phyloP scores from a whole-genome alignment of 2,113 vertebrate genomes.

The Lepus europaeus region DNA sequence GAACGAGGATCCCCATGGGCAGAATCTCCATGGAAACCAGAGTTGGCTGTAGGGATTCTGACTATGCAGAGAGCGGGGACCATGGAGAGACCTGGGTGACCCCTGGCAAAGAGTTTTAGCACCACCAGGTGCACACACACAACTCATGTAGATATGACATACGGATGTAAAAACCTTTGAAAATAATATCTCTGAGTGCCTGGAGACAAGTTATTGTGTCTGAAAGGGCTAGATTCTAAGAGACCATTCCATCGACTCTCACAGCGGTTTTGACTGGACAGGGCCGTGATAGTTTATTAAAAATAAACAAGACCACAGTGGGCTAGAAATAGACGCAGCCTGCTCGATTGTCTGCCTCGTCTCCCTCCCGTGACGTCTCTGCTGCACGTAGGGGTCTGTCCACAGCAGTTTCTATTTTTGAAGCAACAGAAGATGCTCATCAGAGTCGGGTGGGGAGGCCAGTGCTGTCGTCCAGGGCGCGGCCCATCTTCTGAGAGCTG shows the following conservation, averaged over 20 bases:
- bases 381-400: not conserved
- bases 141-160: too few species aligned
- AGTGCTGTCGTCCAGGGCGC: not conserved
- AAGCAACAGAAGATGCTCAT: conserved; percentile 24
- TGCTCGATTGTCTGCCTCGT: conserved; percentile 46
- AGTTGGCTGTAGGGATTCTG: not conserved
- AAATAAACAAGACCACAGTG: conserved; percentile 60
- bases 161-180: not conserved
- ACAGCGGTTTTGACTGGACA: conserved; percentile 41
- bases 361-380: conserved; percentile 53
- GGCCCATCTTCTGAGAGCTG: not conserved
- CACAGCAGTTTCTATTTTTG: conserved; percentile 70
- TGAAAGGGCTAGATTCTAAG: not conserved
- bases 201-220: not conserved
- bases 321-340: conserved; percentile 21
- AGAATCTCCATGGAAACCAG: not conserved
- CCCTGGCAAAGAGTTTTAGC: not conserved
- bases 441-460: not conserved
- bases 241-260: not conserved
- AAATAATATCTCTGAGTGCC: not conserved
- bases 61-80: not conserved
- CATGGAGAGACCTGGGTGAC: not conserved
- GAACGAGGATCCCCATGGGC: not conserved
- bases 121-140: too few species aligned
- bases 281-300: conserved; percentile 54